Conservation (phyloP, 2,113 vertebrate species). For the Aix galericulata region DNA sequence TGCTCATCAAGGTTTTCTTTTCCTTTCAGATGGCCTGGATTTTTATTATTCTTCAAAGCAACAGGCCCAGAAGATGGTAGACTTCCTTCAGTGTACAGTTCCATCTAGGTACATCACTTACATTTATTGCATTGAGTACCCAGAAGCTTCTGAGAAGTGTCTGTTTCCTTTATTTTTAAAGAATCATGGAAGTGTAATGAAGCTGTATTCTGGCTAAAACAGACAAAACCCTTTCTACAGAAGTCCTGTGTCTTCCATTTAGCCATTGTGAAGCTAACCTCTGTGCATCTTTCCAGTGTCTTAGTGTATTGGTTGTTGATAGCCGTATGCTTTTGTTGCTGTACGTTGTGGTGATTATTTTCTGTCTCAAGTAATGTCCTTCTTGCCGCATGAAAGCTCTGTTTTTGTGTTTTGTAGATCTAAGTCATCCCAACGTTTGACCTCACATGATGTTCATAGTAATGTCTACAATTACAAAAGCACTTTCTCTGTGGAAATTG, state of each 20-base stretch:
- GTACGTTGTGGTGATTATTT: not conserved
- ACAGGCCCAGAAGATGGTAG: slow-evolving; percentile 95
- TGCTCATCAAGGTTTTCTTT: slow-evolving; percentile 1
- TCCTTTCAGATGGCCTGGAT: slow-evolving; percentile 90
- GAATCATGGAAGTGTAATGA: not conserved
- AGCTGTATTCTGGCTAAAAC: not conserved
- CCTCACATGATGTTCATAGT: slow-evolving; percentile 95
- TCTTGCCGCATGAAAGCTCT: not conserved
- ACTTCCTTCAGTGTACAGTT: slow-evolving; percentile 94
- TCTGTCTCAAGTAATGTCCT: not conserved
- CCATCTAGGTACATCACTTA: slow-evolving; percentile 85
- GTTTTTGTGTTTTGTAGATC: slow-evolving; percentile 73
- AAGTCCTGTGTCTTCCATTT: not conserved
- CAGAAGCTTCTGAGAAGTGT: not conserved
- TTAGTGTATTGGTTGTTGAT: not conserved
- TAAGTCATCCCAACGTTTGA: slow-evolving; percentile 93
- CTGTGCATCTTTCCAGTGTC: rapidly evolving
- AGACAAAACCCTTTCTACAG: not conserved
- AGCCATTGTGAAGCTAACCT: not conserved
- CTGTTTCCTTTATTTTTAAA: not conserved
- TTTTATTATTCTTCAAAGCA: slow-evolving; percentile 96
- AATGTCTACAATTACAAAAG: slow-evolving; percentile 98
- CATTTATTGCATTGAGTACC: not conserved
- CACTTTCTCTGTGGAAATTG: slow-evolving; percentile 96
- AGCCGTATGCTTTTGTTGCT: not conserved